phyloP scores from a whole-genome alignment of 2,888 invertebrate species.

The Plebejus argus region DNA sequence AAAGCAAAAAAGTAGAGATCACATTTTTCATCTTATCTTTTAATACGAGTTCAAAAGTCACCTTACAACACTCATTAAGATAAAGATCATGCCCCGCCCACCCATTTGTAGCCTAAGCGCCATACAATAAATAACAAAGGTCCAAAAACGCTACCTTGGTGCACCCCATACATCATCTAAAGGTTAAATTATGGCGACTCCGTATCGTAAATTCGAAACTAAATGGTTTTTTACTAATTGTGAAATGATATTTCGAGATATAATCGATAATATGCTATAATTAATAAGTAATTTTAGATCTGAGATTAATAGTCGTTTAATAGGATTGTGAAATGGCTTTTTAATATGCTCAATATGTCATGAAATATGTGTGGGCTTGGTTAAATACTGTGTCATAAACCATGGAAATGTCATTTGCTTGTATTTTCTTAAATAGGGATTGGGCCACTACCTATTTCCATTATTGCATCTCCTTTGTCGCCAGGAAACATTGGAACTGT shows the following conservation, averaged over 20 bases:
- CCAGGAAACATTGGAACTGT: too few relatives aligned
- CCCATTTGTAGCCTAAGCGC: conserved; percentile 40
- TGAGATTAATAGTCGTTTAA: conserved; percentile 24
- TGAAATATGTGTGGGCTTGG: conserved; percentile 14
- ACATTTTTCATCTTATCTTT: conserved; percentile 12
- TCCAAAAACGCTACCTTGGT: conserved; percentile 41
- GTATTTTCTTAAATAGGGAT: not conserved
- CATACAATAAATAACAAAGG: conserved; percentile 41
- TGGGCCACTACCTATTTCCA: not conserved
- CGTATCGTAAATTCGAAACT: conserved; percentile 43
- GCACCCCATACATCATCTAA: conserved; percentile 40
- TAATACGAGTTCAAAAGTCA: conserved; percentile 30
- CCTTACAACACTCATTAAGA: conserved; percentile 47
- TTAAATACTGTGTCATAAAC: not conserved
- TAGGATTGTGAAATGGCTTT: conserved; percentile 21
- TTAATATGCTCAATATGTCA: conserved; percentile 21
- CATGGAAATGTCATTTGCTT: not conserved
- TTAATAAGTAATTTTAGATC: conserved; percentile 28
- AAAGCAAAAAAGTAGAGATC: not conserved
- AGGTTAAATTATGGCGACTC: conserved; percentile 41
- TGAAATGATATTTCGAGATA: conserved; percentile 45
- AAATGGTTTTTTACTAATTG: conserved; percentile 42
- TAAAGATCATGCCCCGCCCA: conserved; percentile 44
- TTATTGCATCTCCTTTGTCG: not conserved
- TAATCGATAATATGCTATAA: conserved; percentile 31